Base-by-base conservation (phyloP, 2,888 invertebrate genomes). In the Harpalus rubripes region DNA sequence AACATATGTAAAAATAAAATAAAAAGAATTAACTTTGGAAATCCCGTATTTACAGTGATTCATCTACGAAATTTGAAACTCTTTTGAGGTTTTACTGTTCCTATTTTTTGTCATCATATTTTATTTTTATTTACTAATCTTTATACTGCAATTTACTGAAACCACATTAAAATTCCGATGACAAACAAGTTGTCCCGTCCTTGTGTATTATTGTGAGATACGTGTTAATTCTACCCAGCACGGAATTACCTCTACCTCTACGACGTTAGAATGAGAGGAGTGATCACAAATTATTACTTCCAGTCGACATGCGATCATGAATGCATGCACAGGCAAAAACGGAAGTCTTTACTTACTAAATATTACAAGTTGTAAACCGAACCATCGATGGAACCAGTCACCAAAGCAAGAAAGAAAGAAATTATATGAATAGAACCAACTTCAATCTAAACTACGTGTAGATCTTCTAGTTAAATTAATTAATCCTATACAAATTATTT, bases 401-500 rank as follows among this genome's bases (percentile, higher is more conserved):
- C 83, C 83, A 83, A 83, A 83, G 83, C 83, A 83, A 87, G 86
- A 85, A 86, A 86, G 86, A 86, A 86, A 82, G 80, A 85, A 86
- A 84, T 84, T 76, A 83, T 52, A 86, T 81, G 74, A 81, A 86
- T 44, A 83, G 83, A 85, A 84, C 58, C 58, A 83, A 85, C 78
- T 78, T 78, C 58, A 58, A 56, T 58, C 58, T 78, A 74, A 63
- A 63, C 44, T 63, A 63, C 63, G 63, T 18, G 59, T 18, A 22
- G 22, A 12, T 22, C 22, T 63, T 22, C 18, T 63, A 63, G 5
- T 32, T 32, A 52, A 44, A 52, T 52, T 52, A 44, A 52, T 52
- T 52, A 8, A 12, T 52, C 12, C 44, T 52, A 52, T 52, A 52
- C 32, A 32, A 32, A 3, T 18, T 61, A 61, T 61, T 61, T 18